A percentile compares a stretch with the other conserved stretches of the same genome.
These are phyloP conservation scores for Contarinia nasturtii DNA, from an alignment of 1,140 invertebrate species.

Conservation along the genomic window DNA sequence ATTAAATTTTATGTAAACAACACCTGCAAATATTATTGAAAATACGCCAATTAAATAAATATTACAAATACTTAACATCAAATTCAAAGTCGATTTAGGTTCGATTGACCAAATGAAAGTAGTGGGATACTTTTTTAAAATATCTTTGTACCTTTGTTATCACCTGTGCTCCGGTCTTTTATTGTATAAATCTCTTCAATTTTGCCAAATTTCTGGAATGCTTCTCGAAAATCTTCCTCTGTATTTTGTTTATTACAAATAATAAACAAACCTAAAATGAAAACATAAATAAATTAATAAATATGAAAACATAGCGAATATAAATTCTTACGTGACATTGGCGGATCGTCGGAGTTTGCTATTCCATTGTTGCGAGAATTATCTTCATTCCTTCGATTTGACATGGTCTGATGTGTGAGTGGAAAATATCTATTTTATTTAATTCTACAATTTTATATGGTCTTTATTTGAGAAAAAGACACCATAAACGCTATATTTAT, in stretches of 20 bases:
- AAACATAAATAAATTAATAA: too few relatives aligned
- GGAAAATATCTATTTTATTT: too few relatives aligned
- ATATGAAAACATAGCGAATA: too few relatives aligned
- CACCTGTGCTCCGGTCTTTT: conserved; percentile 63
- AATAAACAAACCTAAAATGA: conserved; percentile 42
- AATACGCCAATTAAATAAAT: too few relatives aligned
- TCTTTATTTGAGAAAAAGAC: too few relatives aligned
- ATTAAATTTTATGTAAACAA: conserved; percentile 62
- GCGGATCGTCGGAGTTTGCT: conserved; percentile 40
- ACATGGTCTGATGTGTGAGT: too few relatives aligned
- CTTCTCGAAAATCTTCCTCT: conserved; percentile 58
- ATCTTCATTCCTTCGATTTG: not conserved
- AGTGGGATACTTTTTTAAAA: too few relatives aligned
- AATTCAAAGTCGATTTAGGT: too few relatives aligned
- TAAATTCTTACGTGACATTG: conserved; percentile 39
- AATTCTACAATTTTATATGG: too few relatives aligned
- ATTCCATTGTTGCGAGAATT: not conserved
- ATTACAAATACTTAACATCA: too few relatives aligned
- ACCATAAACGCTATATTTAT: too few relatives aligned
- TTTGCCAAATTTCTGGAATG: conserved; percentile 62
- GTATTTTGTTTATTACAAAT: conserved; percentile 64
- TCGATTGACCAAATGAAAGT: too few relatives aligned
- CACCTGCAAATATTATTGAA: not conserved
- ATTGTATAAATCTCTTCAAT: conserved; percentile 82
- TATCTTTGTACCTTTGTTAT: conserved; percentile 80